Base-by-base conservation (phyloP, 2,888 invertebrate genomes). In the Blastobasis adustella region DNA sequence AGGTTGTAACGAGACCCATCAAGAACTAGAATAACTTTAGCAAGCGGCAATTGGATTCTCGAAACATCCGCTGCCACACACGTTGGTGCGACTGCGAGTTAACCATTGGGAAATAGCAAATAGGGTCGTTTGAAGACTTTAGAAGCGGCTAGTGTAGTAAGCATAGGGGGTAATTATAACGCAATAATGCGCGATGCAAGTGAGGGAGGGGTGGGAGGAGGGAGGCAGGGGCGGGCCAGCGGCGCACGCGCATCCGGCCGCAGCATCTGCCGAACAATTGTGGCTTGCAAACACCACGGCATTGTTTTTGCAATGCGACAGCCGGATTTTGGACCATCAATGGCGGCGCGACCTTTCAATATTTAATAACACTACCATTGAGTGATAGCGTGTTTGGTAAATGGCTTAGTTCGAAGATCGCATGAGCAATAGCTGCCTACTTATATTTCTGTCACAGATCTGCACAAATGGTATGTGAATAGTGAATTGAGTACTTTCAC, bases 231-330 rank as follows among this genome's bases (percentile, higher is more conserved):
- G 44, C 48, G 40, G 50, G 42, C 46, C 49, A 36, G 42, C 38
- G 47, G 9, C 51, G 46, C 46, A 39, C 42, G 54, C 51, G 49
- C 52, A 54, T 54, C 53, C 52, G 56, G 53, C 53, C 40, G 39
- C 37, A 49, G 49, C 56, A 56, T 56, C 54, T 56, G 56, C 48
- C 41, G 48, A 45, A 49, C 52, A 52, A 52, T 49, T 45, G 43
- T 42, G 10, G 8, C 45, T 48, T 45, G 10, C 23, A 42, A 41
- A 41, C 43, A 40, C n/a, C 8, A 8, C 45, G 23, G 40, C 40
- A 47, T 40, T 47, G 47, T 39, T 47, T 47, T 47, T 47, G 40
- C 23, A 10, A 40, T 40, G 47, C 7, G 7, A 44, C 6, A 10
- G n/a, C 4, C 6, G 10, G 23, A 23, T 23, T 23, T 23, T 23